These are phyloP conservation scores for Sus cebifrons DNA, from an alignment of 2,797 vertebrate species.

Conservation along the genomic window DNA sequence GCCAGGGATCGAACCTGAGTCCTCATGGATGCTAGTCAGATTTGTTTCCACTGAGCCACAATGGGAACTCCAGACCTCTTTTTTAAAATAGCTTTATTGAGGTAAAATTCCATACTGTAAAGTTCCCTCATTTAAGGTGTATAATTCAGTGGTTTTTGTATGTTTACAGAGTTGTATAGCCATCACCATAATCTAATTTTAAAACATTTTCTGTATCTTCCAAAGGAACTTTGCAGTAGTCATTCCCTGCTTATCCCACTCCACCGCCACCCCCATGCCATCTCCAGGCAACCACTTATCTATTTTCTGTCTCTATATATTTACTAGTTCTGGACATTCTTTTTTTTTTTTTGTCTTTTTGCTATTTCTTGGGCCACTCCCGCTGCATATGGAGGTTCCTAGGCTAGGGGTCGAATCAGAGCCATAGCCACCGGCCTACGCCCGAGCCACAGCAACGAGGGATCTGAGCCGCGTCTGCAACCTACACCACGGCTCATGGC, in stretches of 20 bases:
- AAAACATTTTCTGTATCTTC: slow-evolving; percentile 8
- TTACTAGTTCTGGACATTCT: neutral
- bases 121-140: neutral
- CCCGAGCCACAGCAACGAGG: too few relatives aligned
- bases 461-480: too few relatives aligned
- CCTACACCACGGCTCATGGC: too few relatives aligned
- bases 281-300: neutral
- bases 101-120: slow-evolving; percentile 17
- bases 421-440: too few relatives aligned
- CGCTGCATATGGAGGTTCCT: too few relatives aligned
- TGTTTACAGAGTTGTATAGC: neutral
- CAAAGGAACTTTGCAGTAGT: slow-evolving; percentile 9
- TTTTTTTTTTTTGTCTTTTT: slow-evolving; percentile 30
- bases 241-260: neutral
- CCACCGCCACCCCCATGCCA: neutral
- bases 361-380: too few relatives aligned
- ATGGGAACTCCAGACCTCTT: neutral
- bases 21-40: too few relatives aligned
- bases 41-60: too few relatives aligned
- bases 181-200: slow-evolving; percentile 26
- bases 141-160: slow-evolving; percentile 16
- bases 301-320: slow-evolving; percentile 13
- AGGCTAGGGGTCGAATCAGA: too few relatives aligned
- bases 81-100: slow-evolving; percentile 30
- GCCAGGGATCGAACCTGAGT: too few relatives aligned